Evolutionary conservation across 2,888 invertebrate genomes (phyloP).

Genomic region (Scaptodrosophila latifasciaeformis): DNA sequence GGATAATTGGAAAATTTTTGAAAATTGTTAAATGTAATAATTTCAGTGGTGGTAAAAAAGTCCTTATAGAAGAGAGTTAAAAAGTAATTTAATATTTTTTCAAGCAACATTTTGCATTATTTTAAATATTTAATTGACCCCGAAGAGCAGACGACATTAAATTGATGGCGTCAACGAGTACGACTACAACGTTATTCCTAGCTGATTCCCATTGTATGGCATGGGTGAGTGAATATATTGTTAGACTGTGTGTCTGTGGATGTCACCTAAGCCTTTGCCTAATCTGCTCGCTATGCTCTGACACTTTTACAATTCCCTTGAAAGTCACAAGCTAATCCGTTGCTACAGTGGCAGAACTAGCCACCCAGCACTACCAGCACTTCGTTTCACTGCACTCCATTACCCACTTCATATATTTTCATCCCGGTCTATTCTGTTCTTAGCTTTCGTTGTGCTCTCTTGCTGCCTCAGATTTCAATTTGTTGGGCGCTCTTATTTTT

Average conservation of each 20-base stretch:
- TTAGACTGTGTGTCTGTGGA: conserved; percentile 15
- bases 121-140: too few relatives aligned
- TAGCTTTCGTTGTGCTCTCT: conserved; percentile 17
- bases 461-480: background rate
- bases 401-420: conserved; percentile 3
- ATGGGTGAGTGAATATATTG: conserved; percentile 1
- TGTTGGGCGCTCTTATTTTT: conserved; percentile 8
- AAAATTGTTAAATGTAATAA: too few relatives aligned
- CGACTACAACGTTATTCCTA: too few relatives aligned
- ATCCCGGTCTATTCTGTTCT: background rate
- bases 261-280: conserved; percentile 48
- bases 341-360: conserved; percentile 39
- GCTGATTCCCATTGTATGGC: too few relatives aligned
- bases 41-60: too few relatives aligned
- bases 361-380: conserved; percentile 17
- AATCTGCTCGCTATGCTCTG: conserved; percentile 64
- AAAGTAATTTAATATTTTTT: too few relatives aligned
- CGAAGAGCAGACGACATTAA: too few relatives aligned
- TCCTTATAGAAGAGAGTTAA: too few relatives aligned
- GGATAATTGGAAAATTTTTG: too few relatives aligned
- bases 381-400: background rate
- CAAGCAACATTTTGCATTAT: too few relatives aligned
- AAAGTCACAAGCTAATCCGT: conserved; percentile 64
- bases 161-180: too few relatives aligned
- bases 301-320: conserved; percentile 65